Base-by-base conservation (phyloP, 2,888 invertebrate genomes). In the Mythimna lalbum region DNA sequence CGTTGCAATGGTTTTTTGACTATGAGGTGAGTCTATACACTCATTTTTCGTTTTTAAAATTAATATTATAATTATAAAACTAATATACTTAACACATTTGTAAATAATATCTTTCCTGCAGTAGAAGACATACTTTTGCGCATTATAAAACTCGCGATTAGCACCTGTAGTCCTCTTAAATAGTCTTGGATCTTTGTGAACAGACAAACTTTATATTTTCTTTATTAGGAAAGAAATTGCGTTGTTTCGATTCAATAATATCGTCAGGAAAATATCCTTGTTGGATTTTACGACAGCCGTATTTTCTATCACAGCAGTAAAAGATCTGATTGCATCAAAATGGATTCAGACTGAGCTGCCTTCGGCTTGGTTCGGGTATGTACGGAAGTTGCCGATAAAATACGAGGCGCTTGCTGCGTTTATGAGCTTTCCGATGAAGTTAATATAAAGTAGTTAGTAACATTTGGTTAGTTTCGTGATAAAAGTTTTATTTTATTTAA, bases 231-330 rank as follows among this genome's bases (percentile, higher is more conserved):
- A 1, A 27, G 2, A 59, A 36, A 55, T 59, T 39, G 7, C n/a
- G 7, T 10, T 61, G 47, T 27, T 64, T 47, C 61, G 55, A 77
- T 76, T 68, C 56, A 68, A 78, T 79, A 70, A 79, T 66, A 60
- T 69, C 60, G 39, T 56, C 52, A 59, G 67, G 56, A 49, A 68
- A 59, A 63, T 69, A 53, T 66, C 43, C 68, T 55, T 69, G 39
- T 61, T 60, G 61, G 43, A 61, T 73, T 83, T 85, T 80, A 85
- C 69, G 70, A 69, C 63, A 33, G 53, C 23, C 70, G 66, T 85
- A 82, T 85, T 84, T 82, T 85, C 80, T 78, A 81, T 85, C 69
- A 47, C 56, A 14, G 73, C 61, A 63, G 74, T 81, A 80, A 76
- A 84, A 75, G 75, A 74, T 63, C 69, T 73, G 85, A 85, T 83